phyloP scores from a whole-genome alignment of 2,888 invertebrate species.

The Sinotaia quadrata region DNA sequence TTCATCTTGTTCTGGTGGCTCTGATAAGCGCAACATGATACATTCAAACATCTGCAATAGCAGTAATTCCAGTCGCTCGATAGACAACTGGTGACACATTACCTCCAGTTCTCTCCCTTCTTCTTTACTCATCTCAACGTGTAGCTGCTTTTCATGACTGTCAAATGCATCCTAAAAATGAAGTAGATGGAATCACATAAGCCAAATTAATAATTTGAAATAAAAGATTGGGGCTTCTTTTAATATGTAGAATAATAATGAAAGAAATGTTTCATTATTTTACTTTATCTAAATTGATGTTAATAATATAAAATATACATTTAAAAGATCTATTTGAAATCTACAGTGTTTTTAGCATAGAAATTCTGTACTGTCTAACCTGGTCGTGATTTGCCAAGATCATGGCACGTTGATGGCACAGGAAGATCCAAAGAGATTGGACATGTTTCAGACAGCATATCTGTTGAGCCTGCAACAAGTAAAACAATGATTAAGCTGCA shows the following conservation, averaged over 20 bases:
- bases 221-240: no score
- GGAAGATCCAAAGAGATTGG: constrained; percentile 50
- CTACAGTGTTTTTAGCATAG: no score
- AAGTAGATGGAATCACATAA: no score
- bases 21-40: constrained; percentile 32
- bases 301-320: no score
- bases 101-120: constrained; percentile 14
- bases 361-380: no score
- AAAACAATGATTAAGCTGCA: no score
- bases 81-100: constrained; percentile 21
- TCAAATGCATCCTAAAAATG: constrained; percentile 40
- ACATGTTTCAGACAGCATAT: constrained; percentile 46
- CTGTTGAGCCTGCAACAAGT: constrained; percentile 37
- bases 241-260: no score
- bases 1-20: constrained; percentile 9
- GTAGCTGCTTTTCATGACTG: constrained; percentile 26
- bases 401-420: constrained; percentile 44
- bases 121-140: constrained; percentile 13
- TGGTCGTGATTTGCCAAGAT: constrained; percentile 37
- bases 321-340: no score
- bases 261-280: no score
- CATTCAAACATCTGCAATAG: constrained; percentile 34
- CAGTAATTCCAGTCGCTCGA: constrained; percentile 31
- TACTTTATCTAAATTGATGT: no score
- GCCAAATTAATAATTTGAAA: no score